Conservation (phyloP, 2,113 vertebrate genomes). For the Rhinopomastus cyanomelas region DNA sequence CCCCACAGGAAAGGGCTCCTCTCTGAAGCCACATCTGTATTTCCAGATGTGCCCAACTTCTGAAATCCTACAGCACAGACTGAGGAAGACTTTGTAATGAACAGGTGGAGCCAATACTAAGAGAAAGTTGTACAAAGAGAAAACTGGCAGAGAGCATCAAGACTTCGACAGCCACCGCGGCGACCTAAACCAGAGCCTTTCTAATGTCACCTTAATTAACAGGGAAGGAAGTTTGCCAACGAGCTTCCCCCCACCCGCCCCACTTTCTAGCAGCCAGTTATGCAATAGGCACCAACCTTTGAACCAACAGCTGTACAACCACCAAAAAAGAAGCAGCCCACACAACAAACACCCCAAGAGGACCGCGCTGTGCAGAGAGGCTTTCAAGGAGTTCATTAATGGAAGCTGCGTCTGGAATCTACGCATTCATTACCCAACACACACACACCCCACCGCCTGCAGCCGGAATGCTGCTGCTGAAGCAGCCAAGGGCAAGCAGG, state of each 20-base stretch:
- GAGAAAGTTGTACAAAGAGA: background rate
- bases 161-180: background rate
- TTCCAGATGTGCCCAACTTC: slow-evolving; percentile 16
- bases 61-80: background rate
- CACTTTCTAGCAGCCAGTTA: background rate
- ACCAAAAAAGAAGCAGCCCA: background rate
- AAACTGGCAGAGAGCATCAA: background rate
- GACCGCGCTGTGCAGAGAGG: background rate
- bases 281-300: slow-evolving; percentile 38
- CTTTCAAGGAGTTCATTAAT: slow-evolving; percentile 31
- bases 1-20: background rate
- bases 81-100: slow-evolving; percentile 6
- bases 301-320: slow-evolving; percentile 28
- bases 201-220: slow-evolving; percentile 15
- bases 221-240: slow-evolving; percentile 55
- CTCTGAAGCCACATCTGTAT: slow-evolving; percentile 31
- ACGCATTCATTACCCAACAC: background rate
- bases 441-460: background rate
- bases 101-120: background rate
- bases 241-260: background rate
- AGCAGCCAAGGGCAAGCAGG: background rate
- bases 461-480: background rate
- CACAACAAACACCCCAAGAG: background rate
- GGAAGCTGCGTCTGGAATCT: slow-evolving; percentile 14
- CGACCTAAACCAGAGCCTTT: background rate